Base-by-base conservation (phyloP, 1,140 invertebrate genomes). In the Drosophila biarmipes region DNA sequence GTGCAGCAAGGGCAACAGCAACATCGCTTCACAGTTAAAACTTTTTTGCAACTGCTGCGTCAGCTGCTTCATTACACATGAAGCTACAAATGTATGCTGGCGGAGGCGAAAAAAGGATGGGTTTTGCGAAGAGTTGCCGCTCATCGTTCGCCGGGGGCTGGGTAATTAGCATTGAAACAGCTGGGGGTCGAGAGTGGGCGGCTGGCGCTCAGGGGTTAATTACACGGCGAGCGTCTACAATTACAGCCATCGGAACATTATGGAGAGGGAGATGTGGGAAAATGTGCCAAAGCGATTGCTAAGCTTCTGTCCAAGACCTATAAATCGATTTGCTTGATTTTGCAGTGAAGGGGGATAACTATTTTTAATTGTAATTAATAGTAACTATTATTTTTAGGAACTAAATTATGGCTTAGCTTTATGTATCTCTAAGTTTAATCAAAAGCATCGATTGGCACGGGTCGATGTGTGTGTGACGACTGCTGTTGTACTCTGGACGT, bases 51-150 rank as follows among this genome's bases (percentile, higher is more conserved):
- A 85, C 76, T 73, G 80, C 79, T 80, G 76, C 85, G 80, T 89
- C 84, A 89, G 85, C 84, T 89, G 85, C 85, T 90, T 89, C 84
- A 89, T 89, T 90, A 84, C 84, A 90, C 79, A 89, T 67, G 80
- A 29, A 55, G 66, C 61, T 71, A 46, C 80, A 66, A 77, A 64
- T 59, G 62, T 54, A 53, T 64, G 57, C 29, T 63, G 57, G 72
- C 51, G 61, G 12, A 24, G 66, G 49, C 49, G 49, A 37, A 54
- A 49, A 68, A 31, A 31, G 29, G 29, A 31, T 37, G 66, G 63
- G 66, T 68, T 46, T 62, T 11, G 62, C 35, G 48, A 68, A 37
- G 40, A 68, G 62, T 68, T 67, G 12, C 42, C 14, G 11, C 2
- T 4, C 12, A 10, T 24, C 14, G n/a, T 4, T 4, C 12, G 5